phyloP scores from a whole-genome alignment of 1,140 invertebrate genomes.

The Agrypnia vestita region DNA sequence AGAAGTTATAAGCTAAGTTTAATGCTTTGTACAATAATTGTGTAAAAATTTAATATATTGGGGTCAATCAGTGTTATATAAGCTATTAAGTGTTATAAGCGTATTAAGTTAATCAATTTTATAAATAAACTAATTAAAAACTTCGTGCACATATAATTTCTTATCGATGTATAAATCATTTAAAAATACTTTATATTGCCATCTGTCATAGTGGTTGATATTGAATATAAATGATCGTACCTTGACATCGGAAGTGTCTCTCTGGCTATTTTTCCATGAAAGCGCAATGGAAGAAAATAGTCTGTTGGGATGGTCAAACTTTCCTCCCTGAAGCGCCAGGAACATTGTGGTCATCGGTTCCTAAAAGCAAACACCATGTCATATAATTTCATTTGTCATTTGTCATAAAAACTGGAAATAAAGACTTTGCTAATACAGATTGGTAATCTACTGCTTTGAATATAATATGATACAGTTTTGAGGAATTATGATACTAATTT shows the following conservation, averaged over 20 bases:
- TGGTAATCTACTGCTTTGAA: too few relatives aligned
- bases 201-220: not conserved
- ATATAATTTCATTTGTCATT: too few relatives aligned
- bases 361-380: conserved; percentile 70
- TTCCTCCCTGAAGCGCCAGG: conserved; percentile 97
- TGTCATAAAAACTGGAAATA: too few relatives aligned
- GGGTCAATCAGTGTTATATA: too few relatives aligned
- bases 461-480: too few relatives aligned
- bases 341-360: conserved; percentile 99
- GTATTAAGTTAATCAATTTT: not conserved
- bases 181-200: not conserved
- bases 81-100: too few relatives aligned
- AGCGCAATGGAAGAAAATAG: conserved; percentile 94
- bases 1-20: not conserved
- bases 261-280: conserved; percentile 98
- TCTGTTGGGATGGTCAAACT: conserved; percentile 98
- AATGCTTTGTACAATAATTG: not conserved
- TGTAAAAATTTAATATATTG: too few relatives aligned
- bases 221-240: conserved; percentile 68
- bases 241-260: conserved; percentile 99
- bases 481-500: too few relatives aligned
- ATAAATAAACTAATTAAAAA: not conserved
- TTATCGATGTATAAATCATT: too few relatives aligned
- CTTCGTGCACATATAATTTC: too few relatives aligned
- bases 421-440: too few relatives aligned